phyloP scores from a whole-genome alignment of 2,113 vertebrate species.

The Progne subis region DNA sequence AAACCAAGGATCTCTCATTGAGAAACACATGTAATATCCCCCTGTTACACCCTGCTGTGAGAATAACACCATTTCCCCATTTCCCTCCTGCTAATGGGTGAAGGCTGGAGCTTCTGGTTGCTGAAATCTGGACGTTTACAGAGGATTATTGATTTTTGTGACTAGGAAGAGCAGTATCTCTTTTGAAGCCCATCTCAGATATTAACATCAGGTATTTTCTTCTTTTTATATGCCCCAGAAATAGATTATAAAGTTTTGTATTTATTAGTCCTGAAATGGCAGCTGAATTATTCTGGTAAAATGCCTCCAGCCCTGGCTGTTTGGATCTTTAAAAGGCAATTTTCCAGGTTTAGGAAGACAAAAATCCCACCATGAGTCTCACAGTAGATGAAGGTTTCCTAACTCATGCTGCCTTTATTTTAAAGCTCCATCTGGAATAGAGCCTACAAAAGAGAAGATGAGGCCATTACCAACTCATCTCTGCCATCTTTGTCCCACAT shows the following conservation, averaged over 20 bases:
- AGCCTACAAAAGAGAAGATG: slow-evolving; percentile 31
- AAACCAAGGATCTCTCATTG: background rate
- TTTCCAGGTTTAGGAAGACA: background rate
- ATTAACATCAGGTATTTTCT: background rate
- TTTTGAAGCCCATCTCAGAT: background rate
- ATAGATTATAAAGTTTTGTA: background rate
- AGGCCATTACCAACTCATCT: slow-evolving; percentile 18
- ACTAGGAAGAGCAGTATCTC: background rate
- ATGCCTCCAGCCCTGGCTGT: background rate
- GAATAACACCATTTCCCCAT: background rate
- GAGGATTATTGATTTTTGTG: background rate
- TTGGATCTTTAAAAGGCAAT: background rate
- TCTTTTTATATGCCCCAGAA: background rate
- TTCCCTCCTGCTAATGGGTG: background rate
- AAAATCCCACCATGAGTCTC: background rate
- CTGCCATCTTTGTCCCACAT: slow-evolving; percentile 65
- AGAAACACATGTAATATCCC: background rate
- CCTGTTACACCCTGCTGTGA: background rate
- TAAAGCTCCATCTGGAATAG: slow-evolving; percentile 20
- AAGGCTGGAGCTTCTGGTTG: background rate
- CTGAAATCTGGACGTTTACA: background rate
- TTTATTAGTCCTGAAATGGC: background rate
- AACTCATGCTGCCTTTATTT: background rate
- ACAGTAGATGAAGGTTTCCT: background rate
- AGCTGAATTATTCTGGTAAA: background rate